Evolutionary conservation across 2,888 invertebrate genomes (phyloP).

Genomic region (Dusona sp.): DNA sequence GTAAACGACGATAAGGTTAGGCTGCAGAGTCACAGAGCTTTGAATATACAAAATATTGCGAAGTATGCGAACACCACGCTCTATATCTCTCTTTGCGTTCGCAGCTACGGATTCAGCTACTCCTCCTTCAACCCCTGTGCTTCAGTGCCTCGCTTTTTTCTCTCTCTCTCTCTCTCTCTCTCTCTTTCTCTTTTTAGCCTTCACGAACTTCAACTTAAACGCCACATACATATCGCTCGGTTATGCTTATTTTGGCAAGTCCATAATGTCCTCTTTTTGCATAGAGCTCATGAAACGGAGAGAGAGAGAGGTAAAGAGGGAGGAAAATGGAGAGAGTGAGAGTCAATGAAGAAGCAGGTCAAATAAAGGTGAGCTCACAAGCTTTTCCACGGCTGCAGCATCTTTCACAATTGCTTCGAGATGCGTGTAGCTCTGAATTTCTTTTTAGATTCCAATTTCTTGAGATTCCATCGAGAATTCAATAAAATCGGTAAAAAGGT

Average conservation of each 20-base stretch:
- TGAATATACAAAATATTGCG: constrained; percentile 24
- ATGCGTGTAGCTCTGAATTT: neutral
- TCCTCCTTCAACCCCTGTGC: constrained; percentile 24
- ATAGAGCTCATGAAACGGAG: constrained; percentile 14
- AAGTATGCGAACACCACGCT: constrained; percentile 13
- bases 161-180: constrained; percentile 23
- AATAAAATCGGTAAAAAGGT: neutral
- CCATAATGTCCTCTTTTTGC: neutral
- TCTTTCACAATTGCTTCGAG: neutral
- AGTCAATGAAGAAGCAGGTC: constrained; percentile 5
- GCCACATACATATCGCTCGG: constrained; percentile 29
- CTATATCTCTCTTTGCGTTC: constrained; percentile 11
- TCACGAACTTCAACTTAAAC: constrained; percentile 43
- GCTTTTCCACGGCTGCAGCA: neutral
- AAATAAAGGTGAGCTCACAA: constrained; percentile 25
- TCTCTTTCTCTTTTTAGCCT: neutral
- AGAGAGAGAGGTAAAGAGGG: neutral
- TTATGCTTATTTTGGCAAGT: constrained; percentile 61
- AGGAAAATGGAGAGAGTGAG: neutral
- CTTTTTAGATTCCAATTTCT: neutral
- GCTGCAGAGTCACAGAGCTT: constrained; percentile 11
- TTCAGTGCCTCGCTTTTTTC: neutral
- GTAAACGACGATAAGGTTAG: neutral
- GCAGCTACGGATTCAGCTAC: constrained; percentile 23
- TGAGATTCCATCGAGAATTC: neutral